These are phyloP conservation scores for Semicossyphus pulcher DNA, from an alignment of 2,113 vertebrate genomes.

Conservation along the genomic window DNA sequence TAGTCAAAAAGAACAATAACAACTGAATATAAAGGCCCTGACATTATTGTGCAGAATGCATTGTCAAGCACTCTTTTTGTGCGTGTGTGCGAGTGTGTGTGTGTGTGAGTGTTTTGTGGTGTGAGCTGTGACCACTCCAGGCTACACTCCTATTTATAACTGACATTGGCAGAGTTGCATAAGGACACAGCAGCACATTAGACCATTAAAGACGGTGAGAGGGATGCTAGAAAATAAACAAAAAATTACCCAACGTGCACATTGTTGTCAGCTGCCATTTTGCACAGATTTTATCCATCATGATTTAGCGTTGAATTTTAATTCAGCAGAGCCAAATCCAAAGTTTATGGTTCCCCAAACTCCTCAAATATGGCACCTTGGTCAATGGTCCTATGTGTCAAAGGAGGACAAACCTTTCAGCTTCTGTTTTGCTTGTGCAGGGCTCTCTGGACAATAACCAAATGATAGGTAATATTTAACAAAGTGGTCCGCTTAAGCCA, in stretches of 20 bases:
- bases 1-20: neutral
- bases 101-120: conserved; percentile 11
- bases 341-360: neutral
- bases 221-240: conserved; percentile 10
- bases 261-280: neutral
- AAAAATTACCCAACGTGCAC: too few species aligned
- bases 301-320: neutral
- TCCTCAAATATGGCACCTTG: neutral
- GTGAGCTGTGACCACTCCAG: conserved; percentile 50
- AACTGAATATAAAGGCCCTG: conserved; percentile 14
- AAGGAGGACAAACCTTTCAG: too few species aligned
- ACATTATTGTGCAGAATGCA: conserved; percentile 30
- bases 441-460: too few species aligned
- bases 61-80: conserved; percentile 13
- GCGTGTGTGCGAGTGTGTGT: neutral
- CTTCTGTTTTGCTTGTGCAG: neutral
- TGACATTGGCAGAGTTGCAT: conserved; percentile 71
- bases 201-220: conserved; percentile 8
- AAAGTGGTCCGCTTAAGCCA: too few species aligned
- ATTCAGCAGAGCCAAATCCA: too few species aligned
- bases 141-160: conserved; percentile 69
- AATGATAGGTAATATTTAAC: too few species aligned
- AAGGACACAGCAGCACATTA: conserved; percentile 64
- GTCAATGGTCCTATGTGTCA: too few species aligned
- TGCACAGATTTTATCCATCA: neutral